Base-by-base conservation (phyloP, 1,140 invertebrate species). In the Drosophila miranda region DNA sequence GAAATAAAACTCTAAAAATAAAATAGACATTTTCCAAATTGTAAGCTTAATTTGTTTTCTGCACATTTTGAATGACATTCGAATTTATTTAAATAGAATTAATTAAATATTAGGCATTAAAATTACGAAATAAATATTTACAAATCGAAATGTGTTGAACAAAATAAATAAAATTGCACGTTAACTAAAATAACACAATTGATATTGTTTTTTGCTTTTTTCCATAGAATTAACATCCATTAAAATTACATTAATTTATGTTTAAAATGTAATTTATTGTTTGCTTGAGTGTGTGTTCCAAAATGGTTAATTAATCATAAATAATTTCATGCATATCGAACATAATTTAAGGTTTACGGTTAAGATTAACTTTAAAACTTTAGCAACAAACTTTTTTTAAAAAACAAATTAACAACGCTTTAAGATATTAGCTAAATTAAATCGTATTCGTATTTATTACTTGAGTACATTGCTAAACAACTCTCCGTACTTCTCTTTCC, bases 141-240 rank as follows among this genome's bases (percentile, higher is more conserved):
- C 82, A 87, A 82, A 78, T 68, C 74, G 58, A 74, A 84, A 76
- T 69, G 58, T 73, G 56, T 71, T 59, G 56, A 66, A 64, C 63
- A 71, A 79, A 68, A 87, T 87, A 87, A 87, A 87, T 87, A 87
- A 74, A 87, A 87, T 87, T 87, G 82, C 82, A 87, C 82, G 63
- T 61, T 78, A 87, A 78, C 74, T 86, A 77, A 87, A 81, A 55
- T 81, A 84, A 82, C 71, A 82, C 61, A 88, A 76, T 78, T 77
- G 63, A 70, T 72, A 82, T 70, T 51, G 57, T 68, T 26, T 56
- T 55, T 67, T 66, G 14, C 62, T 50, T 51, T 38, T 38, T 38
- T 38, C 34, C 34, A 57, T 67, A 56, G 55, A 64, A 56, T 46
- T 57, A 61, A 67, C 53, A 51, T 59, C 43, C 46, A 52, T 53